Percentiles rank a stretch among this genome's conserved stretches.
phyloP scores from a whole-genome alignment of 2,888 invertebrate species.

The Dryadula phaetusa region DNA sequence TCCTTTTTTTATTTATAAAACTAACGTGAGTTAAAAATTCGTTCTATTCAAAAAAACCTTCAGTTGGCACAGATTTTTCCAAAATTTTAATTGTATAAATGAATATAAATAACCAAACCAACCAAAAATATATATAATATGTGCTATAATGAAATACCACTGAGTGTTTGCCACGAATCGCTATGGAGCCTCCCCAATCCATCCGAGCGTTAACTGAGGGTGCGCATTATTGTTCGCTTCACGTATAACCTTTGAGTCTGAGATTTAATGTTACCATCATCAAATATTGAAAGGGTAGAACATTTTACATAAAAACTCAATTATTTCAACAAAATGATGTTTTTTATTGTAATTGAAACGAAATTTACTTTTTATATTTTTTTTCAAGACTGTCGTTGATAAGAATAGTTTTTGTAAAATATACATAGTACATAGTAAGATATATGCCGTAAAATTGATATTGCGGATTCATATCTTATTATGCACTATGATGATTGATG shows the following conservation, averaged over 20 bases:
- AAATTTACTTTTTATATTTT: not conserved
- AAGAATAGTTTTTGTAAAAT: too few relatives aligned
- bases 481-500: too few relatives aligned
- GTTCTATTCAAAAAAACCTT: too few relatives aligned
- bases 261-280: conserved; percentile 55
- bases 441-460: too few relatives aligned
- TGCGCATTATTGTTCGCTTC: conserved; percentile 64
- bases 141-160: not conserved
- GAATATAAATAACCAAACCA: not conserved
- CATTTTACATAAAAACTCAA: conserved; percentile 12
- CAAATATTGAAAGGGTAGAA: conserved; percentile 58
- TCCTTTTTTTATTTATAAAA: too few relatives aligned
- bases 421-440: too few relatives aligned
- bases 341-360: not conserved
- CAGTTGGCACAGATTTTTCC: too few relatives aligned
- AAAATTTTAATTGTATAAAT: too few relatives aligned
- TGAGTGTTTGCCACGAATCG: conserved; percentile 1
- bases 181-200: conserved; percentile 52
- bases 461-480: too few relatives aligned
- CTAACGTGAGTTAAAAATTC: too few relatives aligned
- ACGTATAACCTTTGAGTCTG: conserved; percentile 56
- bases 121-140: not conserved
- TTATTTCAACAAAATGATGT: not conserved
- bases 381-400: not conserved
- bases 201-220: conserved; percentile 66